Conservation (phyloP, 2,113 vertebrate species). For the Pedionomus torquatus region DNA sequence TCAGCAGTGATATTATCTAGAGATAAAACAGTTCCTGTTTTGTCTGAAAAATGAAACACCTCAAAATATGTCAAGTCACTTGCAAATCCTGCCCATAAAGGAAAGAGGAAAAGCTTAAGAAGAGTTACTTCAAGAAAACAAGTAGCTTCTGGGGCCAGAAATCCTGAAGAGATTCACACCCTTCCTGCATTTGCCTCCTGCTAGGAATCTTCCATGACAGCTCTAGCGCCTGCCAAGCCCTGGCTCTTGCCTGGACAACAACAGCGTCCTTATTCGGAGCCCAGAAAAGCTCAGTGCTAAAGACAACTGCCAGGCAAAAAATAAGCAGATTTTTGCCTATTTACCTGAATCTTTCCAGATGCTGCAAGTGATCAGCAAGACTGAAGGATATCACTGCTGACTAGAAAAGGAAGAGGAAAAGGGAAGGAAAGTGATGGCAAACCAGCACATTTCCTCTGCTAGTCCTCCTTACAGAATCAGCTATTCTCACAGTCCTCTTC, state of each 20-base stretch:
- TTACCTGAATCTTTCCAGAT: background rate
- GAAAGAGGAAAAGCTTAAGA: background rate
- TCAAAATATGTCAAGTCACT: constrained; percentile 26
- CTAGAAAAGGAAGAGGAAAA: background rate
- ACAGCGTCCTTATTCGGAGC: background rate
- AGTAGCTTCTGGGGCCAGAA: background rate
- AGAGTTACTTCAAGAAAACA: background rate
- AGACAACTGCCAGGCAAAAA: background rate
- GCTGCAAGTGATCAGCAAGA: background rate
- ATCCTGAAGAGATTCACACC: background rate
- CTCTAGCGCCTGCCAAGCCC: background rate
- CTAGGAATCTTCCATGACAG: background rate
- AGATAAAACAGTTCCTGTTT: constrained; percentile 46
- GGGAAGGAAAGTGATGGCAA: background rate
- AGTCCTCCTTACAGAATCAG: background rate
- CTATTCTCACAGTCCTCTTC: background rate
- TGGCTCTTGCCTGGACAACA: background rate
- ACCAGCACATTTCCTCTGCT: background rate
- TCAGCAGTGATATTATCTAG: constrained; percentile 13
- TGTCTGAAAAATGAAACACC: constrained; percentile 29
- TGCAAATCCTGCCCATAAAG: background rate
- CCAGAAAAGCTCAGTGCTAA: background rate
- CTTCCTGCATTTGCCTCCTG: background rate
- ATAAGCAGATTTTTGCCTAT: background rate
- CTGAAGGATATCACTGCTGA: background rate